Percentiles rank a stretch among this genome's conserved stretches.
Evolutionary conservation across 2,113 vertebrate genomes (phyloP).

Genomic region (Pituophis catenifer): DNA sequence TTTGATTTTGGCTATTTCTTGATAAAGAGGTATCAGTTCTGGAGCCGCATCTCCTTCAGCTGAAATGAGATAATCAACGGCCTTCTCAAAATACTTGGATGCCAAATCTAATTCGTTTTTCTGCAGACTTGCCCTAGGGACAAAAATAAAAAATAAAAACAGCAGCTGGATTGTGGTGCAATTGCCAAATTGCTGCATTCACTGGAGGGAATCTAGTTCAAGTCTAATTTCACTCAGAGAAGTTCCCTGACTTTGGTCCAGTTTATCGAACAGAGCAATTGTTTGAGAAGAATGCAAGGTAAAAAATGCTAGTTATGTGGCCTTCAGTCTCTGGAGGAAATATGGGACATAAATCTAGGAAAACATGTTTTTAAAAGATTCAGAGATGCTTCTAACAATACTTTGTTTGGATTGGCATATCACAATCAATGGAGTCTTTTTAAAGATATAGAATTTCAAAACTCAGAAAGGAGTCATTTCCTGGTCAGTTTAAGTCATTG

Average conservation of each 20-base stretch:
- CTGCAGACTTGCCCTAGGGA: slow-evolving; percentile 42
- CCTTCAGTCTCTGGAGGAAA: not conserved
- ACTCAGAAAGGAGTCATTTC: not conserved
- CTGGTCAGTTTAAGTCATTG: not conserved
- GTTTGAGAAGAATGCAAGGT: not conserved
- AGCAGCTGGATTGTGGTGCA: not conserved
- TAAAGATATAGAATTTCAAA: not conserved
- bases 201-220: not conserved
- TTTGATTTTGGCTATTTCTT: slow-evolving; percentile 52
- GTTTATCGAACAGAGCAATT: not conserved
- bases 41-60: slow-evolving; percentile 29
- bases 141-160: not conserved
- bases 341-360: not conserved
- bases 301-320: not conserved
- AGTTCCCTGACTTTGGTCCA: not conserved
- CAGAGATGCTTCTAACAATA: not conserved
- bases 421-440: not conserved
- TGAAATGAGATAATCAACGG: slow-evolving; percentile 31
- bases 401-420: not conserved
- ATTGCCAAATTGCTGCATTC: not conserved
- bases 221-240: not conserved
- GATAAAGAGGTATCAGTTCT: slow-evolving; percentile 51
- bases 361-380: not conserved
- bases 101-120: slow-evolving; percentile 50
- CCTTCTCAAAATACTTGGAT: slow-evolving; percentile 56